Evolutionary conservation across 1,140 invertebrate genomes (phyloP).

Genomic region (Kradibia gibbosae): DNA sequence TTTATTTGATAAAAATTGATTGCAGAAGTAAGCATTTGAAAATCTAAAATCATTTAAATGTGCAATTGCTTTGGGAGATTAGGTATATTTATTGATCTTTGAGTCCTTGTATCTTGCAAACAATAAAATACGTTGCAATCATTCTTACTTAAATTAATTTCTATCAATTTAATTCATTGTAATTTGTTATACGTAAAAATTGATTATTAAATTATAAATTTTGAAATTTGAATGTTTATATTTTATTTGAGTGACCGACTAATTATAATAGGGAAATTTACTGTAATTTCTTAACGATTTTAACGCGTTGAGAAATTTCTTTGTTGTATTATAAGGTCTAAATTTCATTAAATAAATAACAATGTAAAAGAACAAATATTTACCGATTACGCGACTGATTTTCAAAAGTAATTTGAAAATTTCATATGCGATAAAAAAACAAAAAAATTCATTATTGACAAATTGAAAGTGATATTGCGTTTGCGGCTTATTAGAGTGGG

Average conservation of each 20-base stretch:
- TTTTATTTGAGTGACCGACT: too few relatives aligned
- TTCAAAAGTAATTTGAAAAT: slow-evolving; percentile 22
- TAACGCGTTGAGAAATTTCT: neutral
- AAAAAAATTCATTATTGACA: slow-evolving; percentile 29
- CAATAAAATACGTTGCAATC: slow-evolving; percentile 41
- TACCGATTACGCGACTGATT: neutral
- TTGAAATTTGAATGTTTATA: too few relatives aligned
- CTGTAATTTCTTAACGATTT: slow-evolving; percentile 43
- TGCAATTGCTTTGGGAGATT: slow-evolving; percentile 16
- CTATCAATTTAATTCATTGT: too few relatives aligned
- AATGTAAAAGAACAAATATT: neutral
- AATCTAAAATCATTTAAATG: slow-evolving; percentile 24
- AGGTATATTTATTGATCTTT: slow-evolving; percentile 24
- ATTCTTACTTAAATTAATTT: too few relatives aligned
- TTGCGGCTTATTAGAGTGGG: slow-evolving; percentile 10
- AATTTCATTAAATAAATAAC: neutral
- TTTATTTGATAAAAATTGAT: neutral
- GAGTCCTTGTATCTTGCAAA: slow-evolving; percentile 46
- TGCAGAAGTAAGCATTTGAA: neutral
- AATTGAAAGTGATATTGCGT: slow-evolving; percentile 27
- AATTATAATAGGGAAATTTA: too few relatives aligned
- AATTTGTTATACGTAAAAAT: too few relatives aligned
- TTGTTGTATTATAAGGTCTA: neutral
- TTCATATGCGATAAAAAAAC: too few relatives aligned
- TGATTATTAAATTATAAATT: too few relatives aligned